Percentiles rank a stretch among this genome's conserved stretches.
These are phyloP conservation scores for Tachuris rubrigastra DNA, from an alignment of 2,113 vertebrate genomes.

Conservation along the genomic window DNA sequence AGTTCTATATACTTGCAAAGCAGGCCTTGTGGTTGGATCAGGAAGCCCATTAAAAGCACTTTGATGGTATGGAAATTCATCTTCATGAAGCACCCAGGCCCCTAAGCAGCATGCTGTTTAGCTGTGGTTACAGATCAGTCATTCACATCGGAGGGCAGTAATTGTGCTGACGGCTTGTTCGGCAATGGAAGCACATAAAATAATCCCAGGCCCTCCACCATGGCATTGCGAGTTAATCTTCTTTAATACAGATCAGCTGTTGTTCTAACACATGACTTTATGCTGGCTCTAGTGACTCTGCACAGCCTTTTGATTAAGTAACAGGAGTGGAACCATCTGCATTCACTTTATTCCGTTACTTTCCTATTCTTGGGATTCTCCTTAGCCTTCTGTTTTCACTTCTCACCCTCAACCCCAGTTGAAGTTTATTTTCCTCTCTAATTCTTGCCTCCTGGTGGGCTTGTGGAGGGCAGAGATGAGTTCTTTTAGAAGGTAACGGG, in stretches of 20 bases:
- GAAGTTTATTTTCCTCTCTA: conserved; percentile 47
- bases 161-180: conserved; percentile 83
- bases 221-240: conserved; percentile 80
- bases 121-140: conserved; percentile 86
- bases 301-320: conserved; percentile 77
- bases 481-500: conserved; percentile 12
- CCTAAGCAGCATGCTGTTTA: conserved; percentile 80
- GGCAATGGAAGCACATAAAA: conserved; percentile 80
- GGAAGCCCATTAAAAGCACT: conserved; percentile 84
- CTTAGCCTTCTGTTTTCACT: conserved; percentile 47
- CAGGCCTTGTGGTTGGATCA: conserved; percentile 80
- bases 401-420: conserved; percentile 30
- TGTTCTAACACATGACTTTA: conserved; percentile 81
- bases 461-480: background rate
- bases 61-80: conserved; percentile 87
- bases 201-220: conserved; percentile 80
- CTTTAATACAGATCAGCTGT: conserved; percentile 87
- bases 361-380: conserved; percentile 52
- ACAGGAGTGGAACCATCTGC: conserved; percentile 72
- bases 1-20: conserved; percentile 77
- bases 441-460: conserved; percentile 42
- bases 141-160: conserved; percentile 80
- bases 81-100: conserved; percentile 79
- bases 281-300: conserved; percentile 73
- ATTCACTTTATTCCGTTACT: conserved; percentile 63